Base-by-base conservation (phyloP, 2,888 invertebrate genomes). In the Leptinotarsa rubiginosa region DNA sequence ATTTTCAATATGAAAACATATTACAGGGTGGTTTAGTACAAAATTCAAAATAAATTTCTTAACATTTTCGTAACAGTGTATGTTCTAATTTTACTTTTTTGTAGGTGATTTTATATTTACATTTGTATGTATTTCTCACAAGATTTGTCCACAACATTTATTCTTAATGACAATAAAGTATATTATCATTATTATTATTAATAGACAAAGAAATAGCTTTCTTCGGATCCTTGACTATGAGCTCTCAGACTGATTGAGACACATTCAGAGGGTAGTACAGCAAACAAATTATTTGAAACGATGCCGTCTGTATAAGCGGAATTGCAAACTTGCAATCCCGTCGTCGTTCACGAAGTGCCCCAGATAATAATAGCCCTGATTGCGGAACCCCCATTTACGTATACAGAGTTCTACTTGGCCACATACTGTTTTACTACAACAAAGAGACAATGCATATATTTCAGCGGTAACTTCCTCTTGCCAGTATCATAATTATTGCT, bases 391-490 rank as follows among this genome's bases (percentile, higher is more conserved):
- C 31, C n/a, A 62, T 56, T 56, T 56, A 56, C 56, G 22, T 62
- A 56, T 3, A 62, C 62, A 25, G 62, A 62, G 62, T 62, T 62
- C 62, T 31, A 62, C 41, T 16, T 41, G 4, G 59, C 59, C 59
- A 62, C 62, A 62, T 62, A 41, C 62, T 62, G 62, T 62, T 62
- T 62, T 31, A 41, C 62, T 41, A 62, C 62, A 41, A 62, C 67
- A 67, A 67, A 67, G 67, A 49, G 65, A 65, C 65, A 65, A 65
- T 65, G 65, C 65, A 49, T 47, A 47, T 65, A 65, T 65, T 69
- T 25, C 56, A 47, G 47, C 18, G 10, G 22, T 47, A 69, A 69
- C 69, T 69, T 69, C 69, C 69, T 69, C 69, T 56, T 13, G 18
- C 54, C 52, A 52, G 56, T 69, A 69, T 56, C 56, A 69, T 56